These are phyloP conservation scores for Alces alces DNA, from an alignment of 2,113 vertebrate species.

Conservation along the genomic window DNA sequence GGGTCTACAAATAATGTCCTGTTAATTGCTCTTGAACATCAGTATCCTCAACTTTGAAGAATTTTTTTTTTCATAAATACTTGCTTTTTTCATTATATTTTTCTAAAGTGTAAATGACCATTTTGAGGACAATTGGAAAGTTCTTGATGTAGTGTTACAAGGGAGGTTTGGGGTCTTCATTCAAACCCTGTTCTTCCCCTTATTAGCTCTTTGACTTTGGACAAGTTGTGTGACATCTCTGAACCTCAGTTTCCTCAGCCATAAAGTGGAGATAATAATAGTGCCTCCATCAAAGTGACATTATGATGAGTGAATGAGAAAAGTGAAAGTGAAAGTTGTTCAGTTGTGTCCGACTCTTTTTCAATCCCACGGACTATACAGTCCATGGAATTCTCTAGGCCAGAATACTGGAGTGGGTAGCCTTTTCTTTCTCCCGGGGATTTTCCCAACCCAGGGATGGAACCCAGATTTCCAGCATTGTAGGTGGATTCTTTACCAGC, in stretches of 20 bases:
- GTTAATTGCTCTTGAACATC: neutral
- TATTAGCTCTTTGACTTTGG: neutral
- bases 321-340: neutral
- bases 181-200: neutral
- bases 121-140: neutral
- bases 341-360: neutral
- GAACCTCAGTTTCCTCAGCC: neutral
- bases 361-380: neutral
- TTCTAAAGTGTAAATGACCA: neutral
- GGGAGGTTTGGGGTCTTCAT: neutral
- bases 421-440: neutral
- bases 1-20: neutral
- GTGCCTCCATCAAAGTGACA: neutral
- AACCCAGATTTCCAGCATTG: neutral
- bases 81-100: neutral
- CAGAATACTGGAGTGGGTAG: neutral
- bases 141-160: neutral
- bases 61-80: neutral
- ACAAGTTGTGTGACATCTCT: neutral
- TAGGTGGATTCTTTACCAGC: neutral
- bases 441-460: neutral
- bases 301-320: neutral
- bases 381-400: neutral
- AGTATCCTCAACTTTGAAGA: neutral
- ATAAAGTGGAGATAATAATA: neutral